These are phyloP conservation scores for Thryonomys swinderianus DNA, from an alignment of 2,113 vertebrate genomes.

Conservation along the genomic window DNA sequence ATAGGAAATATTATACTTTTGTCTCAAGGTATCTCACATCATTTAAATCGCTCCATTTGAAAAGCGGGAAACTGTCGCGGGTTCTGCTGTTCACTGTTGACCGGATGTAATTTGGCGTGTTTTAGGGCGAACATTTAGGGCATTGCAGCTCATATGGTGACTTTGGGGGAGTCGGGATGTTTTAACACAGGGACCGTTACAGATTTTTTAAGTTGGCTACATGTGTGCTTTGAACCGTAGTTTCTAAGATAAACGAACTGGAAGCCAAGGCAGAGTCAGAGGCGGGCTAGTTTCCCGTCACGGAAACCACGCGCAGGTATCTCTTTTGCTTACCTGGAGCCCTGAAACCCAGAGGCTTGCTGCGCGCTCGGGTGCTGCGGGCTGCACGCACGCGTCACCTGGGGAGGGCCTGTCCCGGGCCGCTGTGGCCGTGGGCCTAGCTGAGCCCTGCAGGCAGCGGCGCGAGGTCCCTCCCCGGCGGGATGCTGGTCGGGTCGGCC, in stretches of 20 bases:
- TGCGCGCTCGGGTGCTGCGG: accelerated
- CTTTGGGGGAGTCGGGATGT: neutral
- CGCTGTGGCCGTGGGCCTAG: neutral
- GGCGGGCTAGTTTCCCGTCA: neutral
- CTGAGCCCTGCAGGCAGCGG: neutral
- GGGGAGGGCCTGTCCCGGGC: neutral
- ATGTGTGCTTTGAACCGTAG: neutral
- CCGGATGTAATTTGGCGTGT: neutral
- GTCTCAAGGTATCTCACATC: neutral
- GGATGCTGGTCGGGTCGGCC: neutral
- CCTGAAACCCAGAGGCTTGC: neutral
- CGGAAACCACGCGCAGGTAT: neutral
- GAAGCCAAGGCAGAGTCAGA: neutral
- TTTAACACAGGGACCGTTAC: neutral
- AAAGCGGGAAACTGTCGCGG: neutral
- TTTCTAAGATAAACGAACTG: neutral
- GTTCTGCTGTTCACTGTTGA: neutral
- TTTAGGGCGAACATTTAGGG: neutral
- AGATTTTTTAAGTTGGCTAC: neutral
- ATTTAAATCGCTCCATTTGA: neutral
- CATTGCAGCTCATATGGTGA: neutral
- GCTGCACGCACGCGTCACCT: neutral
- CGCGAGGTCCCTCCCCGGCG: neutral
- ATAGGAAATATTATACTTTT: constrained; percentile 12
- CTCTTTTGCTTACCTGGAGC: neutral